A percentile compares a stretch with the other conserved stretches of the same genome.
Conservation (phyloP, 2,797 vertebrate species). For the Okamejei kenojei region DNA sequence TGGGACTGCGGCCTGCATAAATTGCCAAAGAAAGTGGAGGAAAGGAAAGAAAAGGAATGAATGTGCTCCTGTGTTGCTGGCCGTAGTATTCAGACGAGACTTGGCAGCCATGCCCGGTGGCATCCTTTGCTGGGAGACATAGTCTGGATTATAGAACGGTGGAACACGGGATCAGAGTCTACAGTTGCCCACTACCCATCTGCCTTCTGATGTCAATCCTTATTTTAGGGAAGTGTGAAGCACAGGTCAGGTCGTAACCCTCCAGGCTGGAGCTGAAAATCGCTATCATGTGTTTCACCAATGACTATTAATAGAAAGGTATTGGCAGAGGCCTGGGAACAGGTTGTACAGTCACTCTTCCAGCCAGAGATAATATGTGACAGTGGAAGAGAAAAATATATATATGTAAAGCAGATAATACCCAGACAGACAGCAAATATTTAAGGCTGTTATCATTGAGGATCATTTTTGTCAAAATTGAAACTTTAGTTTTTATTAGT, state of each 20-base stretch:
- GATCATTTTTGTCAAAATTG: neutral
- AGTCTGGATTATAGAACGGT: neutral
- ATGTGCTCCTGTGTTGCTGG: neutral
- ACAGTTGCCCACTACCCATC: no score
- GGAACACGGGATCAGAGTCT: neutral
- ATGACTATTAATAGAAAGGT: slow-evolving; percentile 22
- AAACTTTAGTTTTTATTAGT: neutral
- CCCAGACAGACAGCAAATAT: neutral
- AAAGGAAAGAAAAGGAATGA: neutral
- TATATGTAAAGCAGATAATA: neutral
- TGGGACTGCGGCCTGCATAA: no score
- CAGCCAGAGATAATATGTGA: neutral
- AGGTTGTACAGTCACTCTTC: slow-evolving; percentile 10
- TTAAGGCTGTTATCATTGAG: neutral
- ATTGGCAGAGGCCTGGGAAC: slow-evolving; percentile 24
- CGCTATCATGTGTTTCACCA: neutral
- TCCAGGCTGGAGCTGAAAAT: neutral
- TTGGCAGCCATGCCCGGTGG: neutral
- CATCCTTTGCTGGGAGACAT: no score
- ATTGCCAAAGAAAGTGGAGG: no score
- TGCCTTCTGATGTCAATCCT: neutral
- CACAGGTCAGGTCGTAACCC: neutral
- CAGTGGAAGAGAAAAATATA: neutral
- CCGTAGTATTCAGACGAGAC: neutral
- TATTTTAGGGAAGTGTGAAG: neutral